These are phyloP conservation scores for Hedya salicella DNA, from an alignment of 2,888 invertebrate species.

Conservation along the genomic window DNA sequence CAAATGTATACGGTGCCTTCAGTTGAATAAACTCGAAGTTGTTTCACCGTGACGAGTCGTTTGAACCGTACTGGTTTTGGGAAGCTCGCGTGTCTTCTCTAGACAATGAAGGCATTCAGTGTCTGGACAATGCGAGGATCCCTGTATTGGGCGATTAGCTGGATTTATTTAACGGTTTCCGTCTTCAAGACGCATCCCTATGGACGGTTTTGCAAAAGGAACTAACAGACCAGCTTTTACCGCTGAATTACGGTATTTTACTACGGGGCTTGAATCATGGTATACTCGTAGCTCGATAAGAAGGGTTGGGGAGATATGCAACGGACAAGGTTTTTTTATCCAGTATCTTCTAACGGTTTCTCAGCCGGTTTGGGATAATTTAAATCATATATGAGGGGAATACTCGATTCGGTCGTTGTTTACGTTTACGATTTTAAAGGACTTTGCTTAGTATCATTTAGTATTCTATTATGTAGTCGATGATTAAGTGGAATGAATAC, in stretches of 20 bases:
- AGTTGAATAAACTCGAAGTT: conserved; percentile 50
- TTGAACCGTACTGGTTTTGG: conserved; percentile 53
- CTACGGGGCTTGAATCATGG: conserved; percentile 28
- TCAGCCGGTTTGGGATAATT: conserved; percentile 7
- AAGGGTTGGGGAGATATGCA: conserved; percentile 50
- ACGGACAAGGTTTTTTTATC: conserved; percentile 34
- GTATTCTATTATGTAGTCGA: too few relatives aligned
- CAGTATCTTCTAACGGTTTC: conserved; percentile 38
- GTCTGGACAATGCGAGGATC: conserved; percentile 73
- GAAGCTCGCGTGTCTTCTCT: conserved; percentile 54
- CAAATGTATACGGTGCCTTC: conserved; percentile 51
- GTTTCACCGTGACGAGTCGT: conserved; percentile 38
- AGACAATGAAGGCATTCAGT: conserved; percentile 78
- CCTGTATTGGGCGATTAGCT: conserved; percentile 69
- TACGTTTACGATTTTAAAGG: background rate
- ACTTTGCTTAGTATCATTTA: background rate
- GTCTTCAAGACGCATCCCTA: conserved; percentile 52
- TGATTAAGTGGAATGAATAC: too few relatives aligned
- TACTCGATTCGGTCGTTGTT: background rate
- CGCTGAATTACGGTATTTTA: conserved; percentile 18
- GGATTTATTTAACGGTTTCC: conserved; percentile 78
- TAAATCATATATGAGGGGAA: background rate
- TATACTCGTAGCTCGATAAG: conserved; percentile 34
- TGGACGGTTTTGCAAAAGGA: conserved; percentile 17
- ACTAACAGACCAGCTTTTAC: conserved; percentile 21